Evolutionary conservation across 2,888 invertebrate genomes (phyloP), one percentile per base, ranked within the genome.

Genomic region (Calameuta idolon): DNA sequence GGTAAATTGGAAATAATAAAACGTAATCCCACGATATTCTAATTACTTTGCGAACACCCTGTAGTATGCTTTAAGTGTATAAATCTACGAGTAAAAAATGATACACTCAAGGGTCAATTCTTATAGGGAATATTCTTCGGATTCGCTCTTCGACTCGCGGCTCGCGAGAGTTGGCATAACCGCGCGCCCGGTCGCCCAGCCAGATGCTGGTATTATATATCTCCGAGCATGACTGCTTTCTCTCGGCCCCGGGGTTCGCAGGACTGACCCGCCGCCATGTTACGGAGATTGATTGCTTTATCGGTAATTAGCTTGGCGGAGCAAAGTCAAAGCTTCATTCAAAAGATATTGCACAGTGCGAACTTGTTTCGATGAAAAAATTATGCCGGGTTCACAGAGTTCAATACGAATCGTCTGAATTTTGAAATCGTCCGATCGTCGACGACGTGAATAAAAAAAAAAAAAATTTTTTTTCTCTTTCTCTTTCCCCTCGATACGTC

Each of bases 221-320:
- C 55, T 79, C 77, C 77, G 79, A 85, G 85, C 81, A 80, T 80
- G 80, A 78, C 81, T 85, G 84, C 85, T 84, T 84, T 84, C 84
- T 85, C 85, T 77, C 81, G 34, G 75, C 78, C 77, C 80, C 78
- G 75, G 77, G 81, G 79, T 82, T 81, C 81, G 82, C 81, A 81
- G 77, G 80, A 79, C 79, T 77, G 78, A 81, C 74, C 74, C 35
- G 74, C 30, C 74, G 34, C 74, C 34, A 34, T 74, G 81, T 81
- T 82, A 79, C 78, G 77, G 76, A 83, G 84, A 84, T 84, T 83
- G 84, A 84, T 84, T 83, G 85, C 82, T 80, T 83, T 85, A 85
- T 85, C 84, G 84, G 85, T 84, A 84, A 84, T 84, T 84, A 84
- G 82, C 81, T 74, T 80, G 69, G 82, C 84, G 34, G 12, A 74